These are phyloP conservation scores for Sphenopsis melanotis DNA, from an alignment of 2,797 vertebrate genomes.

Conservation along the genomic window DNA sequence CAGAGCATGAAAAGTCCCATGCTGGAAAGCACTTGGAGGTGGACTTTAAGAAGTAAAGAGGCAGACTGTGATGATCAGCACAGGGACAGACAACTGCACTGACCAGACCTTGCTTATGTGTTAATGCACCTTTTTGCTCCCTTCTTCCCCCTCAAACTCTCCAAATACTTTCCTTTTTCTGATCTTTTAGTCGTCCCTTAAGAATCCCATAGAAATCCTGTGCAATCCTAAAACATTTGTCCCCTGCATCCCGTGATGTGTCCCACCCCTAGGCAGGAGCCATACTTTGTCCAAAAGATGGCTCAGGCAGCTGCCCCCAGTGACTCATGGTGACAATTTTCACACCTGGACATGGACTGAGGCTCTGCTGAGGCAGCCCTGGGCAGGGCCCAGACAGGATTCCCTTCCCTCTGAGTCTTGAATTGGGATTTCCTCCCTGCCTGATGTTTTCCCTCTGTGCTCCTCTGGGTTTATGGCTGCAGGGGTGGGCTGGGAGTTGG, in stretches of 20 bases:
- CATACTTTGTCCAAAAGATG: neutral
- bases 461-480: neutral
- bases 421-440: accelerated
- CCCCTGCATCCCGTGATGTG: accelerated
- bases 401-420: neutral
- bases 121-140: neutral
- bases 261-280: neutral
- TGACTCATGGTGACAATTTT: neutral
- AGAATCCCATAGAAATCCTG: neutral
- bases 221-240: neutral
- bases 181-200: neutral
- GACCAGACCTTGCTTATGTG: neutral
- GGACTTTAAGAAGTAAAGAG: neutral
- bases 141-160: neutral
- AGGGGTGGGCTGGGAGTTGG: neutral
- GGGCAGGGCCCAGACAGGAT: accelerated
- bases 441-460: neutral
- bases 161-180: neutral
- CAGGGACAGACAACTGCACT: neutral
- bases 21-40: neutral
- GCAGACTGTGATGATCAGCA: neutral
- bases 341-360: neutral
- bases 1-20: neutral
- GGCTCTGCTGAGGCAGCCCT: neutral
- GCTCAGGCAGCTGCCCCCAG: neutral